Evolutionary conservation across 2,113 vertebrate species (phyloP).

Genomic region (Lamprotornis superbus): DNA sequence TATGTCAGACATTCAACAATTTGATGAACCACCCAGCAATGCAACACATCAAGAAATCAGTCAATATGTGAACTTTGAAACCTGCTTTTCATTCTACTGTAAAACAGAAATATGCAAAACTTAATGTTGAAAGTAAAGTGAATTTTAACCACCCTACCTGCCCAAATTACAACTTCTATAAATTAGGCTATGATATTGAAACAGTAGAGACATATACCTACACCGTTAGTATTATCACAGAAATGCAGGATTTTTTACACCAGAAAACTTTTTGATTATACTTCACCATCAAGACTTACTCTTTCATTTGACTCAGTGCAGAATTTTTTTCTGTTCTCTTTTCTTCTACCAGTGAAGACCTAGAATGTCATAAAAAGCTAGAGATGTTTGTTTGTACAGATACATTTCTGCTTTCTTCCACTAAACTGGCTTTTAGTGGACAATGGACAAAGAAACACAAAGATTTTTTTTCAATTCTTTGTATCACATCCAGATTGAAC

Average conservation of each 20-base stretch:
- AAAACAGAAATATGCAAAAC: background rate
- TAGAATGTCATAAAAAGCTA: constrained; percentile 55
- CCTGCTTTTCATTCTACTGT: background rate
- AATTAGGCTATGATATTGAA: background rate
- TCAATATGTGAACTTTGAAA: background rate
- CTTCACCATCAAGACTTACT: constrained; percentile 71
- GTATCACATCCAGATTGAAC: background rate
- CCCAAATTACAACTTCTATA: background rate
- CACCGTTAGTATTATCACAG: background rate
- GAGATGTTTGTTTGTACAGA: background rate
- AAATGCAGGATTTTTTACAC: rapidly evolving
- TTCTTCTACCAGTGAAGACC: constrained; percentile 79
- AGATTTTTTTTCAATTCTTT: background rate
- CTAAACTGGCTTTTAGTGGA: background rate
- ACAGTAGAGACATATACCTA: background rate
- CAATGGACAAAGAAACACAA: background rate
- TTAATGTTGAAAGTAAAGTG: background rate
- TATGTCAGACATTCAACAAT: background rate
- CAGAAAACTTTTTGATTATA: background rate
- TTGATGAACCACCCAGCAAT: background rate
- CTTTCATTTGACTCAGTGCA: constrained; percentile 68
- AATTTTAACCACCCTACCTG: background rate
- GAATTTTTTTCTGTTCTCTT: constrained; percentile 75
- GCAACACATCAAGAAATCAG: background rate
- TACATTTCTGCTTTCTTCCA: background rate